Percentiles rank a stretch among this genome's conserved stretches.
Evolutionary conservation across 2,113 vertebrate species (phyloP).

Genomic region (Myodes glareolus): DNA sequence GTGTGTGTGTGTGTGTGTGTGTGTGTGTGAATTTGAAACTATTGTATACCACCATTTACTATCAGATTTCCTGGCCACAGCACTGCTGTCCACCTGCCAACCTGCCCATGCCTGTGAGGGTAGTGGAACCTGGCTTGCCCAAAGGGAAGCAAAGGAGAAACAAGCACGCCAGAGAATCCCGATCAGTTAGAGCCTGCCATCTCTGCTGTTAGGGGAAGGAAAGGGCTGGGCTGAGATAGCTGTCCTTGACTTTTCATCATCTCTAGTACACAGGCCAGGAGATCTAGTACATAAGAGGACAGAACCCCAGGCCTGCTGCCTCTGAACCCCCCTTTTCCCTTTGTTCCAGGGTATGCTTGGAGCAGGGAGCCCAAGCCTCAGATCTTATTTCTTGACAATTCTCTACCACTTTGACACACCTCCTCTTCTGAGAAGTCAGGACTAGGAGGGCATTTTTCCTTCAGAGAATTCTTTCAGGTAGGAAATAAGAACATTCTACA

Average conservation of each 20-base stretch:
- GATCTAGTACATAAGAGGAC: accelerated
- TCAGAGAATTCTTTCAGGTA: background rate
- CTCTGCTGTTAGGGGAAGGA: background rate
- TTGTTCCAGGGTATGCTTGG: background rate
- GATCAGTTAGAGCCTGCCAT: background rate
- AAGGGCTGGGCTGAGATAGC: background rate
- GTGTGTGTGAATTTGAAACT: background rate
- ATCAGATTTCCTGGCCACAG: background rate
- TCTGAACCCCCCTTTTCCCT: accelerated
- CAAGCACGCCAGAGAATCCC: background rate
- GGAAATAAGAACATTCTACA: background rate
- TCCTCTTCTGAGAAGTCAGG: background rate
- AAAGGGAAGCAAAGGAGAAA: background rate
- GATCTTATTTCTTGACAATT: background rate
- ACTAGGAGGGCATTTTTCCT: background rate
- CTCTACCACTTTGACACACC: background rate
- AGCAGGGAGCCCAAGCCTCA: background rate
- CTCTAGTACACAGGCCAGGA: accelerated
- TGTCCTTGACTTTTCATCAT: accelerated
- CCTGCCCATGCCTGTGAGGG: accelerated
- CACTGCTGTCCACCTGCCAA: background rate
- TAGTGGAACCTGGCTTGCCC: background rate
- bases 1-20: too few relatives aligned
- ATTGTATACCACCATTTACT: background rate
- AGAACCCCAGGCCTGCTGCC: too few relatives aligned